Evolutionary conservation across 1,140 invertebrate genomes (phyloP), one percentile per base, ranked within the genome.

Genomic region (Stenopsyche tienmushanensis): DNA sequence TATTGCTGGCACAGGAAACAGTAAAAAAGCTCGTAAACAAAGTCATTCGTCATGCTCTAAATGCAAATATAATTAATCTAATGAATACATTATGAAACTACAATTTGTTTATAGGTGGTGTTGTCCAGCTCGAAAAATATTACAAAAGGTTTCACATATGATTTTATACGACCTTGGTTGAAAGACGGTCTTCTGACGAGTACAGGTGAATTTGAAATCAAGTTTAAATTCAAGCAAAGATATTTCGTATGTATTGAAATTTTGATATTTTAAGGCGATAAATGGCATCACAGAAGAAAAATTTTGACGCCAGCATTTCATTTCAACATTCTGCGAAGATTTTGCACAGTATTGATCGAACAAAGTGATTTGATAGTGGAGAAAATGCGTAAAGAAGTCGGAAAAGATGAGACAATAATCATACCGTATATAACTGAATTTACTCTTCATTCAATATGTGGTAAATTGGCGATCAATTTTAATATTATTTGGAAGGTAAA

Each of bases 261-360:
- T n/a, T n/a, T n/a, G n/a, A n/a, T n/a, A n/a, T n/a, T n/a, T n/a
- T n/a, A n/a, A n/a, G n/a, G n/a, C n/a, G n/a, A n/a, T n/a, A n/a
- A n/a, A n/a, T n/a, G n/a, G n/a, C n/a, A n/a, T n/a, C n/a, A n/a
- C n/a, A n/a, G n/a, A n/a, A 82, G 94, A 53, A 94, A 91, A 79
- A 81, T 96, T 41, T 75, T 97, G 0, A 95, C 94, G 0, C 92
- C 93, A 0, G 87, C 92, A 0, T 97, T 97, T 77, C 93, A 97
- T 76, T 95, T 95, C 74, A 89, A 89, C 71, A 92, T 96, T 60
- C 78, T 96, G 0, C 83, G 88, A 66, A 85, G 91, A 70, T 96
- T 93, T 75, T 72, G 91, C 17, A 80, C 83, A 3, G 52, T 65
- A 1, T 74, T 79, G 41, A 72, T 67, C 7, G 76, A 77, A 50